Evolutionary conservation across 2,113 vertebrate species (phyloP), one percentile per base, ranked within the genome.

Genomic region (Spilogale gracilis): DNA sequence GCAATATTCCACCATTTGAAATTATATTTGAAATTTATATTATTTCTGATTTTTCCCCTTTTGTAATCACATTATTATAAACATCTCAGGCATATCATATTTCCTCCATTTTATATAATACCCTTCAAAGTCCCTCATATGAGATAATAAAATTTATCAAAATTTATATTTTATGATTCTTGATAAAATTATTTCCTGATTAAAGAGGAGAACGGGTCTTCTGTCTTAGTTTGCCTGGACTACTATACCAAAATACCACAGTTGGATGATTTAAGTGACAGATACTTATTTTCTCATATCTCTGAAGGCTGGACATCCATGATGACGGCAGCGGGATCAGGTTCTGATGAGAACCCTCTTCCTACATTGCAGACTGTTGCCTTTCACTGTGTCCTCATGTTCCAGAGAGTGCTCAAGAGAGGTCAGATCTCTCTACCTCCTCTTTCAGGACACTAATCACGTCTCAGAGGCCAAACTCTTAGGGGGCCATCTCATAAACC

Each of bases 81-180:
- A 71, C 2, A 74, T 43, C 54, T 92, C 27, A 79, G 7, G 7
- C 43, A 18, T 60, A 38, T 86, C 45, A 48, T 5, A 78, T 63
- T 82, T 73, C 87, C 69, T 43, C 50, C 13, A 8, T 84, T 96
- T 94, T 83, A 54, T 52, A 56, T 87, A 79, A 69, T 79, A 95
- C 63, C 45, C 16, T 92, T 91, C 45, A 79, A 20, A 80, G 9
- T 67, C 27, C 48, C 4, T 5, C 10, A 10, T 54, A 56, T 86
- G 27, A 89, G 23, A 94, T 78, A 84, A 52, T 32, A 58, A 38
- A 67, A 25, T 61, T 61, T 25, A 61, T 87, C 9, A 56, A 61
- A 61, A 32, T n/a, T 81, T 81, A 4, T 54, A 81, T 69, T 58
- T 96, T 27, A 60, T 50, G 43, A 84, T 71, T 93, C 21, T 45